Conservation (phyloP, 2,888 invertebrate species). For the Cheilosia impressa region DNA sequence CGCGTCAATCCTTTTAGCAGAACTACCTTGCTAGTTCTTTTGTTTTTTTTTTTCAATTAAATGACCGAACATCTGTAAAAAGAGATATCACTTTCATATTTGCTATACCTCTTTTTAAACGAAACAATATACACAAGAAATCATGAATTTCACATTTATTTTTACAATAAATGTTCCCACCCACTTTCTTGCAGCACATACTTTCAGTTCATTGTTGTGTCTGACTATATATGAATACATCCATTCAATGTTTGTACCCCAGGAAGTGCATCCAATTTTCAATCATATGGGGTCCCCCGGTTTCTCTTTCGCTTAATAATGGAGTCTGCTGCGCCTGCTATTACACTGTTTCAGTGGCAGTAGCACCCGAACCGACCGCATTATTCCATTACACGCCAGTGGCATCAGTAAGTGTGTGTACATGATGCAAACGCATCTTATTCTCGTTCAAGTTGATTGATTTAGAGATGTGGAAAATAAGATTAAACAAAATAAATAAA, state of each 20-base stretch:
- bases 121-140: no score
- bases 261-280: conserved; percentile 75
- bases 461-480: conserved; percentile 64
- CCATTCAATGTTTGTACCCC: conserved; percentile 36
- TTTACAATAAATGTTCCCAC: not conserved
- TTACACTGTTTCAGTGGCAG: conserved; percentile 24
- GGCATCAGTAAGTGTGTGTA: conserved; percentile 46
- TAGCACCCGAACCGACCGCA: conserved; percentile 7
- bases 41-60: no score
- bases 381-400: conserved; percentile 53
- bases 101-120: no score
- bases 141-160: no score
- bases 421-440: conserved; percentile 52
- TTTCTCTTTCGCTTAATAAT: conserved; percentile 49
- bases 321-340: conserved; percentile 17
- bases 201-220: conserved; percentile 25
- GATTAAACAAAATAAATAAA: conserved; percentile 30
- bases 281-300: conserved; percentile 60
- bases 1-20: no score
- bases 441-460: conserved; percentile 63
- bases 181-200: conserved; percentile 38
- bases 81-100: no score
- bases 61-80: no score
- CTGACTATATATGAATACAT: not conserved
- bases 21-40: no score